A percentile compares a stretch with the other conserved stretches of the same genome.
phyloP scores from a whole-genome alignment of 2,888 invertebrate genomes.

The Scelioninae gen. 1 region DNA sequence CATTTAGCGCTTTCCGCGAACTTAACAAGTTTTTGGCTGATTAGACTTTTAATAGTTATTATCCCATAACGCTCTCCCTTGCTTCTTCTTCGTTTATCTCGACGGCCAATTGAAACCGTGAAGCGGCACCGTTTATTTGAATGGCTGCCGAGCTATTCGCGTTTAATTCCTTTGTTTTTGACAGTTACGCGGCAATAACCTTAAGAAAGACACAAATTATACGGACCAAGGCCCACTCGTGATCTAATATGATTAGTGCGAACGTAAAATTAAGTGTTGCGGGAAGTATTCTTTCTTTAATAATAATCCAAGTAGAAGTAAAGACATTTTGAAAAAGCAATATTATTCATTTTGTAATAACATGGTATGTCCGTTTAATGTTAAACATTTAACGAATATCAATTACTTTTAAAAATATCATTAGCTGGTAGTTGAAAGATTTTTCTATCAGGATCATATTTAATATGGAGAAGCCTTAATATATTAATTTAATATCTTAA shows the following conservation, averaged over 20 bases:
- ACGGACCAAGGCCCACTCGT: conserved; percentile 28
- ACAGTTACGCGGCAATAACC: conserved; percentile 53
- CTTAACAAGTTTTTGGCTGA: conserved; percentile 74
- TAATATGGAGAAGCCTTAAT: too few species aligned
- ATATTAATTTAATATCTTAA: too few species aligned
- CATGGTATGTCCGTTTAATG: too few species aligned
- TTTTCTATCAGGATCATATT: too few species aligned
- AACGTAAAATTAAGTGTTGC: conserved; percentile 46
- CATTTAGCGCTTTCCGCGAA: conserved; percentile 62
- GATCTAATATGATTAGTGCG: conserved; percentile 38
- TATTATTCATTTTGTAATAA: conserved; percentile 12
- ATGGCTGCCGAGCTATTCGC: conserved; percentile 49
- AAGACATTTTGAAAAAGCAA: not conserved
- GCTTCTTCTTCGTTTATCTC: conserved; percentile 70
- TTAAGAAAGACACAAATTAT: conserved; percentile 54
- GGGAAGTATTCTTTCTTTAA: not conserved
- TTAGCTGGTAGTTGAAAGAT: too few species aligned
- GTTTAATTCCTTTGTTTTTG: conserved; percentile 56
- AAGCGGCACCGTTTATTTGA: conserved; percentile 67
- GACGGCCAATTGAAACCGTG: conserved; percentile 71
- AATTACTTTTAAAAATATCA: too few species aligned
- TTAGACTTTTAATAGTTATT: conserved; percentile 76
- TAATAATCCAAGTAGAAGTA: conserved; percentile 7
- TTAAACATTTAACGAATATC: not conserved
- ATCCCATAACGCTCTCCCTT: conserved; percentile 64